Evolutionary conservation across 1,140 invertebrate species (phyloP).

Genomic region (Drosophila subpulchrella): DNA sequence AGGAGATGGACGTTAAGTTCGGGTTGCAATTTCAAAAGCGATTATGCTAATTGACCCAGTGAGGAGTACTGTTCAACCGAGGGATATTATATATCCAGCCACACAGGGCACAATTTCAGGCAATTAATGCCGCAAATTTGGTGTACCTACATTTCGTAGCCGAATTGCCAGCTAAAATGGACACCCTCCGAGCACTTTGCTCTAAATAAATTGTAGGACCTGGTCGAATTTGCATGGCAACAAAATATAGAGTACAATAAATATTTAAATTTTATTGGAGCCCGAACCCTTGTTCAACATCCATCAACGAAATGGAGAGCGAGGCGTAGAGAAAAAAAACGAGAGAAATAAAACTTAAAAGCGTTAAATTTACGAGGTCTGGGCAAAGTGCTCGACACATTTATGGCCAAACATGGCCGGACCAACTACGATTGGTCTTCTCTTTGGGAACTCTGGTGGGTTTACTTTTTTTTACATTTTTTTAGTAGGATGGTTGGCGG

Average conservation of each 20-base stretch:
- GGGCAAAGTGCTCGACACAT: constrained; percentile 58
- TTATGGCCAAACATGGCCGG: constrained; percentile 70
- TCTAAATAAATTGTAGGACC: constrained; percentile 16
- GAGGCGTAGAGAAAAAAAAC: not conserved
- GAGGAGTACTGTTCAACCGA: constrained; percentile 27
- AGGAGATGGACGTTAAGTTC: constrained; percentile 41
- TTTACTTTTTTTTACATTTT: not conserved
- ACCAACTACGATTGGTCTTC: constrained; percentile 35
- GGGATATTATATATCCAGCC: constrained; percentile 13
- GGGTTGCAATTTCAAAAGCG: constrained; percentile 72
- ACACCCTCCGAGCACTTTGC: constrained; percentile 17
- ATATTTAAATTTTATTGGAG: constrained; percentile 74
- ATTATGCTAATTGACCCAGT: constrained; percentile 78
- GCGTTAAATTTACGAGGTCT: constrained; percentile 76
- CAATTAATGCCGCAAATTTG: constrained; percentile 70
- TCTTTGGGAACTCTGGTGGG: constrained; percentile 1
- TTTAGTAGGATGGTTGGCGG: too few species aligned
- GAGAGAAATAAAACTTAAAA: constrained; percentile 66
- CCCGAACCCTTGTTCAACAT: constrained; percentile 4
- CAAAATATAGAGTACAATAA: constrained; percentile 72
- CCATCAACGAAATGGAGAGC: constrained; percentile 29
- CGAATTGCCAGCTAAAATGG: constrained; percentile 31
- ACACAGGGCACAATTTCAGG: constrained; percentile 53
- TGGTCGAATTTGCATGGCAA: constrained; percentile 56
- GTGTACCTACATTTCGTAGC: constrained; percentile 47